Base-by-base conservation (phyloP, 2,888 invertebrate species). In the Papilio elwesi region DNA sequence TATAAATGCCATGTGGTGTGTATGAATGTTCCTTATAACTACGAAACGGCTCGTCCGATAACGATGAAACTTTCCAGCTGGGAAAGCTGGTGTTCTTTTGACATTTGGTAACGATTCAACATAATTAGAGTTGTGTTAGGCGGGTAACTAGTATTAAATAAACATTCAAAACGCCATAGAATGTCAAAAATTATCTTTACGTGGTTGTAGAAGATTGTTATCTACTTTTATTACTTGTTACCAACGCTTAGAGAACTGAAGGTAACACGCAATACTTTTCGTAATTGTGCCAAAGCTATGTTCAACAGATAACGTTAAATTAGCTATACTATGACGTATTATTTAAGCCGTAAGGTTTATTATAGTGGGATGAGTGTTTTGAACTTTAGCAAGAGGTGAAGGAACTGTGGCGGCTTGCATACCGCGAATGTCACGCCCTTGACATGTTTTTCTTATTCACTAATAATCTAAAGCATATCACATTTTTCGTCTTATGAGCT, bases 321-420 rank as follows among this genome's bases (percentile, higher is more conserved):
- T 11, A 12, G 10, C 12, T 1, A 51, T 43, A 51, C 53, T 68
- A 63, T n/a, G 9, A 15, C 63, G 8, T 72, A 72, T 63, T 36
- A 2, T 12, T 15, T 16, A 10, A 53, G 10, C 3, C 0, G 0
- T 63, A 55, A 52, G 48, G 68, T 53, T 10, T 16, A 16, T 52
- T 63, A 68, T 26, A 26, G 59, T 43, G n/a, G n/a, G 49, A 1
- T 12, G 26, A 15, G 8, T 3, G 9, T 26, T 63, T 53, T 68
- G 68, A 68, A 72, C 71, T 72, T 68, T 63, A 26, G 48, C 52
- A 63, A 63, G 68, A 72, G 71, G 71, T 72, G 67, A 72, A 72
- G 68, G 71, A 72, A 72, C 71, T 53, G 10, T 11, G 9, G 51
- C 7, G 48, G 26, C 63, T 72, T 53, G 53, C 68, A 63, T 68